These are phyloP conservation scores for Lindbergichthys nudifrons DNA, from an alignment of 2,797 vertebrate species.

Conservation along the genomic window DNA sequence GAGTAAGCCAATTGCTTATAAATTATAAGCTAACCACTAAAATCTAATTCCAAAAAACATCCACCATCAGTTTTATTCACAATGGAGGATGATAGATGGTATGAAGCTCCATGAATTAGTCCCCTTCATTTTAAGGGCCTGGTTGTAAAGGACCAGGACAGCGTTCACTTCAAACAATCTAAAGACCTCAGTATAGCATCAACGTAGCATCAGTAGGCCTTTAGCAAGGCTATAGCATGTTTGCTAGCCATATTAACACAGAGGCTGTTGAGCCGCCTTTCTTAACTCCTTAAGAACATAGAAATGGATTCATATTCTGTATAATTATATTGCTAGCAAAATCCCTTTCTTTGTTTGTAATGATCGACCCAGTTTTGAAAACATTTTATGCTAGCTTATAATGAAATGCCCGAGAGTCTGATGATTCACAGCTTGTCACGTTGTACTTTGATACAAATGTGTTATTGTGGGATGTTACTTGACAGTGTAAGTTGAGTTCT, in stretches of 20 bases:
- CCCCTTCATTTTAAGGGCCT: conserved; percentile 2
- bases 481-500: background rate
- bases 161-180: background rate
- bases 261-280: background rate
- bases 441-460: conserved; percentile 15
- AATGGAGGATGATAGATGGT: conserved; percentile 2
- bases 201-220: background rate
- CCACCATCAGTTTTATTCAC: background rate
- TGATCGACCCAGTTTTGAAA: conserved; percentile 14
- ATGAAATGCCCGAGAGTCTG: background rate
- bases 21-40: background rate
- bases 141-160: conserved; percentile 2
- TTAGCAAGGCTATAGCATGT: background rate
- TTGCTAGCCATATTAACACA: background rate
- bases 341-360: conserved; percentile 26
- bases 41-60: background rate
- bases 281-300: background rate
- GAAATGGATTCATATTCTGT: background rate
- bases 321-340: background rate
- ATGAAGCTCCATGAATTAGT: background rate
- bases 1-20: background rate
- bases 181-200: background rate
- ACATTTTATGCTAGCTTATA: background rate
- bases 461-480: conserved; percentile 6
- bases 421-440: conserved; percentile 45